Evolutionary conservation across 1,140 invertebrate species (phyloP).

Genomic region (Tribolium castaneum): DNA sequence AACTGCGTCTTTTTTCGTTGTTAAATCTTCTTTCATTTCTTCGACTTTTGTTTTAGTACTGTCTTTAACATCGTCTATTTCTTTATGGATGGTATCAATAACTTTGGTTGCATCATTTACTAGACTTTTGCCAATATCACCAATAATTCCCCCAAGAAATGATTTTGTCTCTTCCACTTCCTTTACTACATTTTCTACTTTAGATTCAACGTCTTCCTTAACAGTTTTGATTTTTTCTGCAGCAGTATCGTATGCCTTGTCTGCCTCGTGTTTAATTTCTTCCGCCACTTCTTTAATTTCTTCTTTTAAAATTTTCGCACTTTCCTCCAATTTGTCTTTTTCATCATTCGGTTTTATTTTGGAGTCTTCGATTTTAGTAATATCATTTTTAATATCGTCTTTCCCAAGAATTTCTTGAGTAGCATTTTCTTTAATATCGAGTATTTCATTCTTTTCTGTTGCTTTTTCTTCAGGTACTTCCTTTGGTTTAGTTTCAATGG

Average conservation of each 20-base stretch:
- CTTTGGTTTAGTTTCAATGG: slow-evolving; percentile 6
- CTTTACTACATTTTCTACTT: slow-evolving; percentile 43
- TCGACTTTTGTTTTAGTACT: slow-evolving; percentile 13
- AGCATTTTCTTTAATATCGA: neutral
- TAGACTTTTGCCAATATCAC: neutral
- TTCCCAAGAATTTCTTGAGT: neutral
- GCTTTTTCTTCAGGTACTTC: slow-evolving; percentile 24
- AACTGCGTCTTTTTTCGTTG: neutral
- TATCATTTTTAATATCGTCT: slow-evolving; percentile 23
- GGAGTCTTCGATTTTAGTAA: neutral
- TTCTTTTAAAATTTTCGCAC: neutral
- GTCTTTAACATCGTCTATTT: neutral
- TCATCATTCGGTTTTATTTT: neutral
- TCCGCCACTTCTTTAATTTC: slow-evolving; percentile 10
- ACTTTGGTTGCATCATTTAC: neutral
- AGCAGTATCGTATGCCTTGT: neutral
- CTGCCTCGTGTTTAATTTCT: neutral
- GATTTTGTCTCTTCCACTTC: neutral
- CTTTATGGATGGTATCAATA: slow-evolving; percentile 1
- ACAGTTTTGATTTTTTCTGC: neutral
- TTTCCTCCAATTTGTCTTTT: neutral
- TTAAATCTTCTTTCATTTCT: neutral
- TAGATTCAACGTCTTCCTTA: slow-evolving; percentile 39
- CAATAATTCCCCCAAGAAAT: neutral
- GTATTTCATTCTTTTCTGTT: slow-evolving; percentile 21